Evolutionary conservation across 1,140 invertebrate genomes (phyloP).

Genomic region (Uloborus diversus): DNA sequence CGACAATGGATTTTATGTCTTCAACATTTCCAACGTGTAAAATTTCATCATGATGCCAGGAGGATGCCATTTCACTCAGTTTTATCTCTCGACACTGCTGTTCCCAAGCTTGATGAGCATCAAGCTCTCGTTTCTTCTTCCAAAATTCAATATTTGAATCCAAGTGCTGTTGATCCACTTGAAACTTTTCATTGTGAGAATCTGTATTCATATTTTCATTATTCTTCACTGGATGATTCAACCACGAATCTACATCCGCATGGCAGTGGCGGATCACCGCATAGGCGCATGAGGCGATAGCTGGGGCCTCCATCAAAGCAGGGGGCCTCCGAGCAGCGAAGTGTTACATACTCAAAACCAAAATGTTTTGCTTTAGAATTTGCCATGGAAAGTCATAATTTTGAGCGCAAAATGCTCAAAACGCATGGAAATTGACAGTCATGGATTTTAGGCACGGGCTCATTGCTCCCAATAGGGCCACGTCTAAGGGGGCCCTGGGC

Average conservation of each 20-base stretch:
- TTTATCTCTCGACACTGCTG: neutral
- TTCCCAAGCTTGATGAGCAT: neutral
- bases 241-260: slow-evolving; percentile 14
- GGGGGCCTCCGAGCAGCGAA: too few relatives aligned
- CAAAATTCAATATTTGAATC: neutral
- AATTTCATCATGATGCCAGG: neutral
- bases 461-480: too few relatives aligned
- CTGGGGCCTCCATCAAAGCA: too few relatives aligned
- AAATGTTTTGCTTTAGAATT: too few relatives aligned
- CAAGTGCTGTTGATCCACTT: neutral
- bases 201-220: neutral
- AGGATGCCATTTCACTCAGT: neutral
- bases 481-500: too few relatives aligned
- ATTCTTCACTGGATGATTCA: neutral
- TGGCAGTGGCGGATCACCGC: too few relatives aligned
- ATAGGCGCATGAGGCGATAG: too few relatives aligned
- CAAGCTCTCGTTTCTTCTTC: slow-evolving; percentile 21
- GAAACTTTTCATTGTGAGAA: neutral
- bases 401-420: too few relatives aligned
- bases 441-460: too few relatives aligned
- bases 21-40: neutral
- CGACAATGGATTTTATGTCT: neutral
- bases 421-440: too few relatives aligned
- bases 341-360: too few relatives aligned
- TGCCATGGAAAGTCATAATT: too few relatives aligned